phyloP scores from a whole-genome alignment of 2,797 vertebrate species.

The Meriones psammophilus region DNA sequence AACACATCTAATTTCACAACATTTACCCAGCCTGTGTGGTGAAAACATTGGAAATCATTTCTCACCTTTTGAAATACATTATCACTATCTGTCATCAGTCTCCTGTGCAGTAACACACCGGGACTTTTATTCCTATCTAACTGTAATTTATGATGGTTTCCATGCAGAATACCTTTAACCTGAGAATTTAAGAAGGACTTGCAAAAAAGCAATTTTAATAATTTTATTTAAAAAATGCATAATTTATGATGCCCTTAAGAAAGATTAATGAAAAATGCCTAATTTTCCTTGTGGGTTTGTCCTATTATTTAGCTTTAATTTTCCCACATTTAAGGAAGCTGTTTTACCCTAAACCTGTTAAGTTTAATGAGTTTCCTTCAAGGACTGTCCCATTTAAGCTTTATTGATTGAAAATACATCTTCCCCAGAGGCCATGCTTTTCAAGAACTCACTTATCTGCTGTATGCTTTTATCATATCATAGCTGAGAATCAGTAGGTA shows the following conservation, averaged over 20 bases:
- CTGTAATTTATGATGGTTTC: constrained; percentile 29
- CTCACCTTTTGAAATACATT: constrained; percentile 7
- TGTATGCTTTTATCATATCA: constrained; percentile 31
- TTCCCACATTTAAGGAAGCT: constrained; percentile 59
- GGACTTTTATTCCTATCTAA: neutral
- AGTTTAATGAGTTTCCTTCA: constrained; percentile 73
- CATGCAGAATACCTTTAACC: constrained; percentile 56
- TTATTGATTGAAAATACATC: constrained; percentile 67
- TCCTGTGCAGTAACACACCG: neutral
- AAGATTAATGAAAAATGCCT: constrained; percentile 71
- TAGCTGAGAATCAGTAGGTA: constrained; percentile 31
- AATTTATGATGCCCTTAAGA: constrained; percentile 66
- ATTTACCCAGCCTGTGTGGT: neutral
- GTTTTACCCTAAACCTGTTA: constrained; percentile 67
- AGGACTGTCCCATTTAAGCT: constrained; percentile 63
- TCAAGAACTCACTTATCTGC: constrained; percentile 54
- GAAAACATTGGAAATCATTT: neutral
- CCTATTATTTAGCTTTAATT: constrained; percentile 65
- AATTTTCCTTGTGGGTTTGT: constrained; percentile 41
- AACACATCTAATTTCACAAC: neutral
- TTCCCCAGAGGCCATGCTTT: constrained; percentile 67
- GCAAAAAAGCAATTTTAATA: constrained; percentile 57
- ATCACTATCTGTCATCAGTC: neutral
- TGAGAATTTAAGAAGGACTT: constrained; percentile 56
- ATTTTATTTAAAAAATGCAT: constrained; percentile 74